phyloP scores from a whole-genome alignment of 2,113 vertebrate species.

The Piaya cayana region DNA sequence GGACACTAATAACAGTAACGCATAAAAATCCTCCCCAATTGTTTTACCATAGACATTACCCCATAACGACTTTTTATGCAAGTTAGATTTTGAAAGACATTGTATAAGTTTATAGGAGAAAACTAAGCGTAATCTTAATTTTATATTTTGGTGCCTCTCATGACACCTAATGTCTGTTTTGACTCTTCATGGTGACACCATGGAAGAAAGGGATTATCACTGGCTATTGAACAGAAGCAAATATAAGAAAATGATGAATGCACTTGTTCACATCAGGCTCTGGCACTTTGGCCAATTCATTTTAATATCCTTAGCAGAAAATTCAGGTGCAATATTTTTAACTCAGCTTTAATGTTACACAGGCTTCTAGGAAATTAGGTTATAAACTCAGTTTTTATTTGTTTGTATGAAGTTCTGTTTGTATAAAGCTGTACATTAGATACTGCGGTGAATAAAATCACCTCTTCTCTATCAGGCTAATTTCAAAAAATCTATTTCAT shows the following conservation, averaged over 20 bases:
- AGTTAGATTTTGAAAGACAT: too few species aligned
- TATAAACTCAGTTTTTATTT: neutral
- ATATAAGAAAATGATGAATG: neutral
- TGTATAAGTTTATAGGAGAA: too few species aligned
- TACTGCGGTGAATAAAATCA: neutral
- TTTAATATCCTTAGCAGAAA: neutral
- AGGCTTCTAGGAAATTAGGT: neutral
- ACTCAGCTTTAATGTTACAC: neutral
- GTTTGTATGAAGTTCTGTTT: neutral
- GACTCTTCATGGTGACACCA: neutral
- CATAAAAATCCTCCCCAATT: neutral
- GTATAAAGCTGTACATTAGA: neutral
- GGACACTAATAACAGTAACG: neutral
- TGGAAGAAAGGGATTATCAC: neutral
- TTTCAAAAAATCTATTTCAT: constrained; percentile 18
- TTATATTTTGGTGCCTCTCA: neutral
- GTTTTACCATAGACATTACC: neutral
- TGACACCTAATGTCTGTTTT: neutral
- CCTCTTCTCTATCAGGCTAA: neutral
- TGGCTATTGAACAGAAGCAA: neutral
- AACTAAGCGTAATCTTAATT: too few species aligned
- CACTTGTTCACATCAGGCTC: neutral
- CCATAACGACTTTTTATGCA: neutral
- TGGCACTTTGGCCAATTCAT: neutral
- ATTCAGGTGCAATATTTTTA: neutral